These are phyloP conservation scores for Ganaspis brasiliensis DNA, from an alignment of 2,888 invertebrate genomes.

Conservation along the genomic window DNA sequence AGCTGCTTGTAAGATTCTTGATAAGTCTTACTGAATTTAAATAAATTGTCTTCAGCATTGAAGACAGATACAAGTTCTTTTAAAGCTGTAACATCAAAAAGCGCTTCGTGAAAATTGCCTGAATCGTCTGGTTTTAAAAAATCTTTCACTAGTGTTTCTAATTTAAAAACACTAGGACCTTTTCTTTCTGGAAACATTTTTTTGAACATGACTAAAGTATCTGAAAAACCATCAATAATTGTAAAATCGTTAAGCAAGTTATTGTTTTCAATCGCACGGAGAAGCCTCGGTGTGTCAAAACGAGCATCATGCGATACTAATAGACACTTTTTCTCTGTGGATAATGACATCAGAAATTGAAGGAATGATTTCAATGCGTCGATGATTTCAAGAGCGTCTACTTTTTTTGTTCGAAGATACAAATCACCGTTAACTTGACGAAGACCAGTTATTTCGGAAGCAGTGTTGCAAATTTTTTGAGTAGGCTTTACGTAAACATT, in stretches of 20 bases:
- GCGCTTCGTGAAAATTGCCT: constrained; percentile 47
- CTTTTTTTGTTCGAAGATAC: constrained; percentile 42
- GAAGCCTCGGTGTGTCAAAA: constrained; percentile 48
- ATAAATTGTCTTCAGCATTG: constrained; percentile 30
- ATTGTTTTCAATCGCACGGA: constrained; percentile 47
- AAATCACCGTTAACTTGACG: constrained; percentile 7
- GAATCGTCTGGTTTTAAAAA: constrained; percentile 23
- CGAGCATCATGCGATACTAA: constrained; percentile 51
- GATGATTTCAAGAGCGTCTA: constrained; percentile 43
- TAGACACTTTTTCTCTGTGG: constrained; percentile 33
- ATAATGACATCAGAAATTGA: constrained; percentile 46
- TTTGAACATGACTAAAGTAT: constrained; percentile 44
- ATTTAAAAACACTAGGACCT: constrained; percentile 44
- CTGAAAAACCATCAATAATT: constrained; percentile 50
- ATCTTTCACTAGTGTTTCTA: constrained; percentile 47
- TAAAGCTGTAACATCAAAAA: constrained; percentile 46
- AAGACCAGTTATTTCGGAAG: constrained; percentile 27
- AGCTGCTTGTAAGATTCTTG: constrained; percentile 9
- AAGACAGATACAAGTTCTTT: constrained; percentile 22
- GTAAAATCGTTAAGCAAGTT: constrained; percentile 44
- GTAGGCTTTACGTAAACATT: constrained; percentile 46
- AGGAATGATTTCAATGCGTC: constrained; percentile 44
- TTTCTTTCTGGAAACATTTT: constrained; percentile 46
- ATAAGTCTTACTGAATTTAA: constrained; percentile 28
- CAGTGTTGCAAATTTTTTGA: constrained; percentile 30